These are phyloP conservation scores for Bombus haemorrhoidalis DNA, from an alignment of 1,140 invertebrate species.

Conservation along the genomic window DNA sequence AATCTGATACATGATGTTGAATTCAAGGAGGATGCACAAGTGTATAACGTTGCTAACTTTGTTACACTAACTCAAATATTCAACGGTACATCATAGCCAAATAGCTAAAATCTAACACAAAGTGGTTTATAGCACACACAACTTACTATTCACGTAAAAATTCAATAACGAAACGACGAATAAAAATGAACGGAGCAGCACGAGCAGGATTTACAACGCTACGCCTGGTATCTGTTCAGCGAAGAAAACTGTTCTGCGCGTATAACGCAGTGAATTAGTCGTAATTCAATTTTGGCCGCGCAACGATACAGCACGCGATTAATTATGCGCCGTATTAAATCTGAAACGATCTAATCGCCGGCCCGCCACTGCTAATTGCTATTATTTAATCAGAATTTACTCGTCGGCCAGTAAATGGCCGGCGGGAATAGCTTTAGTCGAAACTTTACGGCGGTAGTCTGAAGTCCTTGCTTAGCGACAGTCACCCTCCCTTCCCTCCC, in stretches of 20 bases:
- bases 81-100: no score
- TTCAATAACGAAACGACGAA: neutral
- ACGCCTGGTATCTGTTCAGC: neutral
- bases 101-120: no score
- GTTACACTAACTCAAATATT: no score
- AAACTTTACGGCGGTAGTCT: slow-evolving; percentile 22
- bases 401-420: slow-evolving; percentile 19
- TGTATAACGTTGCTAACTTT: no score
- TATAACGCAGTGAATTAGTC: neutral
- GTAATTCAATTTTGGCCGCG: slow-evolving; percentile 32
- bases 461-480: slow-evolving; percentile 19
- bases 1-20: no score
- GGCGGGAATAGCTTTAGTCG: neutral
- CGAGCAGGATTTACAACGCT: no score
- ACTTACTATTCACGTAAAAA: neutral
- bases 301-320: slow-evolving; percentile 25
- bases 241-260: neutral
- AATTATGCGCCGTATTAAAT: slow-evolving; percentile 47
- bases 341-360: slow-evolving; percentile 35
- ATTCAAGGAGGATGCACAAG: no score
- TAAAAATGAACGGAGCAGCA: neutral
- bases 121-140: no score
- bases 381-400: slow-evolving; percentile 54
- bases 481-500: no score
- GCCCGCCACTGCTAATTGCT: slow-evolving; percentile 39